phyloP scores from a whole-genome alignment of 2,113 vertebrate genomes.

The Ceyx melanurus region DNA sequence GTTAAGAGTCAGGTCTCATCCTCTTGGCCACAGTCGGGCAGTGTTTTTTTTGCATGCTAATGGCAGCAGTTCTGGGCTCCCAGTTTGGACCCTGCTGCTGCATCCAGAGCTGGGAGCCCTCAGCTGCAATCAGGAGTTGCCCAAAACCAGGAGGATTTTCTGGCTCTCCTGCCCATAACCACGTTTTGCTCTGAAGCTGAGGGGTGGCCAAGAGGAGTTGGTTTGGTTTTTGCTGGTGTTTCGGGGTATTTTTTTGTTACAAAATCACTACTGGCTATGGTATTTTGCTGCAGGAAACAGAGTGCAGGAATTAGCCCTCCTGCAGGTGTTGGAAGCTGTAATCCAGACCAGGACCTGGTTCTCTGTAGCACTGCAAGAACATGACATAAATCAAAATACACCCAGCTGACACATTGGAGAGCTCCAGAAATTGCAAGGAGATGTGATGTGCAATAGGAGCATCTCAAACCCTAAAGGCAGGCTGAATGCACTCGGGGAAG shows the following conservation, averaged over 20 bases:
- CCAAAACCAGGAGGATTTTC: neutral
- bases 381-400: neutral
- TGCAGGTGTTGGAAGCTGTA: neutral
- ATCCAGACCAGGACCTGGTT: neutral
- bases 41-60: slow-evolving; percentile 45
- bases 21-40: neutral
- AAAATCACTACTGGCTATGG: neutral
- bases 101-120: neutral
- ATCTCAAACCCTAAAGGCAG: neutral
- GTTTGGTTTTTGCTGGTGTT: neutral
- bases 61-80: neutral
- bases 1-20: slow-evolving; percentile 60
- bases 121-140: neutral
- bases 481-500: neutral
- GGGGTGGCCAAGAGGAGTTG: too few relatives aligned
- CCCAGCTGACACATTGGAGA: accelerated
- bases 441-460: neutral
- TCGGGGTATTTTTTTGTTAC: neutral
- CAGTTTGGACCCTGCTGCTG: neutral
- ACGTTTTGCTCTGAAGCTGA: neutral
- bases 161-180: neutral
- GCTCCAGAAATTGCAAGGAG: neutral
- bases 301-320: neutral
- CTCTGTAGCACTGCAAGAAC: neutral
- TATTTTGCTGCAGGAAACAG: neutral